Percentiles rank a stretch among this genome's conserved stretches.
phyloP scores from a whole-genome alignment of 2,888 invertebrate species.

The Coelogynopora nodosa region DNA sequence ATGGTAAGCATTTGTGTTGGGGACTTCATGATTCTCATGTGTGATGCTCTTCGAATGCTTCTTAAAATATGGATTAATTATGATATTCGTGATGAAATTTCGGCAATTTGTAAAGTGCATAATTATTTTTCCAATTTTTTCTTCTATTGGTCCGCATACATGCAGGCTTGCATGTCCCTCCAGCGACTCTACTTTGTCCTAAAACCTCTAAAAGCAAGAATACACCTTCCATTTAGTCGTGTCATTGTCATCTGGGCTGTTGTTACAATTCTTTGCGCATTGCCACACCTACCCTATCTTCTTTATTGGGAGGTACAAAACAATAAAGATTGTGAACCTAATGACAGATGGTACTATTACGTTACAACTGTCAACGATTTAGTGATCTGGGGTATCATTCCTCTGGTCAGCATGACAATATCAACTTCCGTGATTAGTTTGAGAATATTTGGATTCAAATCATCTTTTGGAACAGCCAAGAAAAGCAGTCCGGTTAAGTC shows the following conservation, averaged over 20 bases:
- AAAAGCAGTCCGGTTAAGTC: neutral
- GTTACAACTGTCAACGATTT: constrained; percentile 44
- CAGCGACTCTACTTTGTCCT: constrained; percentile 43
- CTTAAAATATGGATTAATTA: constrained; percentile 42
- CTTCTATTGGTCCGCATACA: constrained; percentile 48
- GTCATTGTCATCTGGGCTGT: constrained; percentile 33
- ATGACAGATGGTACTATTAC: constrained; percentile 31
- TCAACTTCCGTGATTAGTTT: constrained; percentile 40
- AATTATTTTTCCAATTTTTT: constrained; percentile 45
- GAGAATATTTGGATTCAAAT: constrained; percentile 38
- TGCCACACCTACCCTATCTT: constrained; percentile 42
- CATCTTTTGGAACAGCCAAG: neutral
- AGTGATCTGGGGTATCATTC: constrained; percentile 46
- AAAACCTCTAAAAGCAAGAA: constrained; percentile 38
- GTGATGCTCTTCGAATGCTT: constrained; percentile 40
- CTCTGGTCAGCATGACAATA: constrained; percentile 40
- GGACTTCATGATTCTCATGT: constrained; percentile 46
- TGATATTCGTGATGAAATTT: constrained; percentile 39
- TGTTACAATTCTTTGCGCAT: constrained; percentile 35
- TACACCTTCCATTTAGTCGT: constrained; percentile 29
- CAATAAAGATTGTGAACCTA: constrained; percentile 45
- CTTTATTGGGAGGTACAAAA: constrained; percentile 39
- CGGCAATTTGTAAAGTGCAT: constrained; percentile 34
- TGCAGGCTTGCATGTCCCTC: constrained; percentile 45
- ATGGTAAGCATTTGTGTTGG: constrained; percentile 46